These are phyloP conservation scores for Xiphophorus couchianus DNA, from an alignment of 2,113 vertebrate genomes.

Conservation along the genomic window DNA sequence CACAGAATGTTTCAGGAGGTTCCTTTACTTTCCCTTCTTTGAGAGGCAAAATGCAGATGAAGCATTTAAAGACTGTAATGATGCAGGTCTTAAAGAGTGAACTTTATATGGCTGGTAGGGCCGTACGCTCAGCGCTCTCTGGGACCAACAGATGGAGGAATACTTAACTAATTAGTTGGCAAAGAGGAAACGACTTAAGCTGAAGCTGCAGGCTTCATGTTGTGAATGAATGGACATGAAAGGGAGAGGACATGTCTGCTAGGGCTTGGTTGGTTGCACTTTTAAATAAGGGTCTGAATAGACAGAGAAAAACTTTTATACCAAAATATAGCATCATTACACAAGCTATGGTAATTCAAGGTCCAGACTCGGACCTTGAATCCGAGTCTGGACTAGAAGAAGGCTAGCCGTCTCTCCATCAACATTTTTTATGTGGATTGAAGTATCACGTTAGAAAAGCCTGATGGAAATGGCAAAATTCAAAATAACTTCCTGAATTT, in stretches of 20 bases:
- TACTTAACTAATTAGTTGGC: conserved; percentile 63
- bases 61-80: conserved; percentile 11
- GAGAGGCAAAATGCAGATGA: conserved; percentile 25
- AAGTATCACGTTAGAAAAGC: no score
- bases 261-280: background rate
- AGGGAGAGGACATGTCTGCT: conserved; percentile 1
- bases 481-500: no score
- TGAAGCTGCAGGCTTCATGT: conserved; percentile 25
- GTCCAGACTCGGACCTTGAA: background rate
- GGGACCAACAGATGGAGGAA: conserved; percentile 66
- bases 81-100: conserved; percentile 32
- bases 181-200: conserved; percentile 56
- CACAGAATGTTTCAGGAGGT: background rate
- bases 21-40: background rate
- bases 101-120: conserved; percentile 28
- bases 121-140: conserved; percentile 35
- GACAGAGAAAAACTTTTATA: background rate
- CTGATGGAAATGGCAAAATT: no score
- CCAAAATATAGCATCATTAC: background rate
- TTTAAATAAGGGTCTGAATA: background rate
- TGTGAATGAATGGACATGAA: conserved; percentile 41
- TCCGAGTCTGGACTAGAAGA: no score
- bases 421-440: no score
- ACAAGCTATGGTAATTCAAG: background rate
- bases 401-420: background rate